Conservation (phyloP, 2,113 vertebrate species). For the Phyllostomus hastatus region DNA sequence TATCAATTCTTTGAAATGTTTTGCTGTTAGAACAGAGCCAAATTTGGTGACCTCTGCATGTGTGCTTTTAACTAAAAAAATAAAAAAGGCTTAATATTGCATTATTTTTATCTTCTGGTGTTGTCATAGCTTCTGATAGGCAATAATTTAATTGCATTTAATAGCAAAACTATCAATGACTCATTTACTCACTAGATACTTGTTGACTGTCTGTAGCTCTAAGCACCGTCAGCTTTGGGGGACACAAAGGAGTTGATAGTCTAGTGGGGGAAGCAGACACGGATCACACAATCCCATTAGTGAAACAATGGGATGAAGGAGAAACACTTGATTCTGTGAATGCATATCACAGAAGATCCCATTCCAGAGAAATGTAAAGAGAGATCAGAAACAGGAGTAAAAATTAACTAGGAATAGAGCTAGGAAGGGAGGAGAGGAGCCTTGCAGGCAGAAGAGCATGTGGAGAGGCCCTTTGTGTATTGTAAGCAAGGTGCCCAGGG, state of each 20-base stretch:
- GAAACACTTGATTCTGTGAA: neutral
- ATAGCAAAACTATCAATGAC: neutral
- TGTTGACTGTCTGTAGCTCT: neutral
- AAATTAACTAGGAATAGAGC: neutral
- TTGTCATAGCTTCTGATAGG: neutral
- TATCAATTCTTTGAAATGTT: neutral
- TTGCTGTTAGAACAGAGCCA: constrained; percentile 22
- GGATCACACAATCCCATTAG: neutral
- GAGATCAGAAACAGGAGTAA: neutral
- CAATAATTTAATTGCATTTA: neutral
- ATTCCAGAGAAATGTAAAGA: neutral
- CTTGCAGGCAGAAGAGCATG: neutral
- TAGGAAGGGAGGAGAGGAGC: neutral
- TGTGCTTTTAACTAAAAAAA: neutral
- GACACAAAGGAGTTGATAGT: neutral
- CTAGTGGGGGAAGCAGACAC: neutral
- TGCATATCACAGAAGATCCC: neutral
- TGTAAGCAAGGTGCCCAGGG: neutral
- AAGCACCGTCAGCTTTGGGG: neutral
- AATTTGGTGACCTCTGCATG: neutral
- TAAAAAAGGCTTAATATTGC: neutral
- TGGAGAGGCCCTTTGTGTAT: neutral
- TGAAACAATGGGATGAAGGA: neutral
- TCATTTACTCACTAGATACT: neutral
- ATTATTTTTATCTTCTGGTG: neutral